Evolutionary conservation across 2,113 vertebrate species (phyloP), one percentile per base, ranked within the genome.

Genomic region (Oreochromis spilurus): DNA sequence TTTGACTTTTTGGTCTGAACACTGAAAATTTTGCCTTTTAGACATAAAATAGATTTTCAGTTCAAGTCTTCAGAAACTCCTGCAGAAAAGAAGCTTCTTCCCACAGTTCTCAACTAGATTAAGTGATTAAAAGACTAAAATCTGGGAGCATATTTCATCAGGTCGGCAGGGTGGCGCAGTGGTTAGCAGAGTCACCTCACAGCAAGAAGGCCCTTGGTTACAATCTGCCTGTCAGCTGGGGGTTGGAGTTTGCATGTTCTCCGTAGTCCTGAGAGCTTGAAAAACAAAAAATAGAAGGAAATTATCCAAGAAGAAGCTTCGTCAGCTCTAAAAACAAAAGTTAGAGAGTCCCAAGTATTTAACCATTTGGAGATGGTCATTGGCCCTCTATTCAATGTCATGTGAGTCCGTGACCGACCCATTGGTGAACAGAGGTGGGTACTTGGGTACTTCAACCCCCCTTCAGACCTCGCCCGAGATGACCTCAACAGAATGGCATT

Each of bases 401-500:
- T n/a, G 0, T 2, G 31, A 38, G 4, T 38, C 6, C 2, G 11
- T 65, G 17, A 38, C 60, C 31, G n/a, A 65, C 31, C 10, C 17
- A 38, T n/a, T 65, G 60, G 31, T 36, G 31, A 65, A 38, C 60
- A 7, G 60, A n/a, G 19, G 31, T n/a, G 60, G 60, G 24, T 24
- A 24, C 6, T 38, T 65, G 10, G 31, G 17, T 38, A n/a, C 60
- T 60, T 62, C 29, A 60, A 19, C 9, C 29, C 16, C 58, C 17
- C n/a, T 65, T 65, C n/a, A 0, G 10, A 65, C 31, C 10, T 0
- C 38, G 17, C 6, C 0, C 0, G 0, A 62, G 58, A 62, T 36
- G 19, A 0, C 31, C 31, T 0, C 31, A 62, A 7, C 2, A 36
- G 34, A 34, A 38, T 1, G 34, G 17, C 0, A 2, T 65, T n/a